Evolutionary conservation across 2,113 vertebrate species (phyloP).

Genomic region (Suricata suricatta): DNA sequence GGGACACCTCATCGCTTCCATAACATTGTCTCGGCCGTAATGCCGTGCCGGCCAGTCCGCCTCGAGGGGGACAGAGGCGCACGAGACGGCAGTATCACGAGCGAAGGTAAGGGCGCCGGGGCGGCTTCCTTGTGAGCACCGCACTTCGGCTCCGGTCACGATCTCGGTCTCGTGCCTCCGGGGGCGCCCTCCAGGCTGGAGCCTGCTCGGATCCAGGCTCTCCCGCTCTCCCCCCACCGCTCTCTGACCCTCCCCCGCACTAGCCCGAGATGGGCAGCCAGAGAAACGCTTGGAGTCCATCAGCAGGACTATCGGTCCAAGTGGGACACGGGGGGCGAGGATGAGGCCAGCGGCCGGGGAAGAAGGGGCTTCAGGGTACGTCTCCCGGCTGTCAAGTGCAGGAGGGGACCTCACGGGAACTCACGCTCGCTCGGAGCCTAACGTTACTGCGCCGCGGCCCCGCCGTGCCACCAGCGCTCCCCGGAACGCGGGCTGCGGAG

Average conservation of each 20-base stretch:
- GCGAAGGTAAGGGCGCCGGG: rapidly evolving
- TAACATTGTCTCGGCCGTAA: rapidly evolving
- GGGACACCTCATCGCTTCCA: neutral
- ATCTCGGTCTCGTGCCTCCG: too few species aligned
- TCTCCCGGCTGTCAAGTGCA: too few species aligned
- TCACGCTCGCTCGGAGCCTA: neutral
- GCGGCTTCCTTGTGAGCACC: too few species aligned
- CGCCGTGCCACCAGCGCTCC: too few species aligned
- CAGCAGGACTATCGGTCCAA: neutral
- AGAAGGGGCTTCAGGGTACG: neutral
- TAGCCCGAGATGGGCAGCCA: rapidly evolving
- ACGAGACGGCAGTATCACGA: rapidly evolving
- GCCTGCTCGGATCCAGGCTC: too few species aligned
- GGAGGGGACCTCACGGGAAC: rapidly evolving
- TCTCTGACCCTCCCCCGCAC: too few species aligned
- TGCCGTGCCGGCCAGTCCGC: neutral
- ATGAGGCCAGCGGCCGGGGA: neutral
- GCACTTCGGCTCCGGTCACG: too few species aligned
- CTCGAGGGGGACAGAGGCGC: rapidly evolving
- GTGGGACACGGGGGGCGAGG: neutral
- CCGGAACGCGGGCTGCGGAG: neutral
- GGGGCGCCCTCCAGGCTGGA: too few species aligned
- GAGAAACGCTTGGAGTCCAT: rapidly evolving
- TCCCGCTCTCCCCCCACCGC: too few species aligned
- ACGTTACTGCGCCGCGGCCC: too few species aligned